Base-by-base conservation (phyloP, 2,113 vertebrate genomes). In the Tachysurus vachellii region DNA sequence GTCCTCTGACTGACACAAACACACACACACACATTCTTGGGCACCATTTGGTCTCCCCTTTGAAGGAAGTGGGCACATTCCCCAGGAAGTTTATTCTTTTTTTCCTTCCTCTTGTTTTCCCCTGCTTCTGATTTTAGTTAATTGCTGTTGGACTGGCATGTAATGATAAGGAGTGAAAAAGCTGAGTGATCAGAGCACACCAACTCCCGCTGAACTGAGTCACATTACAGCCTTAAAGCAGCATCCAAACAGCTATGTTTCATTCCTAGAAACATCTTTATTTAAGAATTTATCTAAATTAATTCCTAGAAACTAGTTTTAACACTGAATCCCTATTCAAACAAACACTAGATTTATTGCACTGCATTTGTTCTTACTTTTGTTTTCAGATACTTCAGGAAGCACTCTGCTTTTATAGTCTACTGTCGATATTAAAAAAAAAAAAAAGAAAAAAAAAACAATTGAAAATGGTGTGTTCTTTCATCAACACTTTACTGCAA, bases 61-160 rank as follows among this genome's bases (percentile, higher is more conserved):
- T 57, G n/a, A 50, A 92, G 91, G 89, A 91, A 88, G 85, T 80
- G 92, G 86, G 59, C 80, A 81, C 92, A 94, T 94, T 93, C 92
- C 93, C 92, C 90, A 90, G 94, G 94, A 95, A 94, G 94, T 94
- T 94, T 94, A 93, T 87, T 75, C 89, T 89, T 77, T 83, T 77
- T 42, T 84, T 88, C 91, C 92, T 93, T 93, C 93, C 90, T 92
- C 89, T 90, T 91, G 90, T 88, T 93, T 92, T 90, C 87, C 88
- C 86, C 89, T 91, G 89, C 88, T 75, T 7, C 91, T 89, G 90
- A 94, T 95, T 91, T 80, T 47, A 57, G 80, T 91, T 93, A 91
- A 95, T 94, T 93, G 88, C 84, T 82, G 89, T n/a, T 84, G 84
- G 88, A 68, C 87, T 91, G 93, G 92, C 88, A 91, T 91, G 91